Percentiles rank a stretch among this genome's conserved stretches.
phyloP scores from a whole-genome alignment of 2,113 vertebrate species.

The Mohoua ochrocephala region DNA sequence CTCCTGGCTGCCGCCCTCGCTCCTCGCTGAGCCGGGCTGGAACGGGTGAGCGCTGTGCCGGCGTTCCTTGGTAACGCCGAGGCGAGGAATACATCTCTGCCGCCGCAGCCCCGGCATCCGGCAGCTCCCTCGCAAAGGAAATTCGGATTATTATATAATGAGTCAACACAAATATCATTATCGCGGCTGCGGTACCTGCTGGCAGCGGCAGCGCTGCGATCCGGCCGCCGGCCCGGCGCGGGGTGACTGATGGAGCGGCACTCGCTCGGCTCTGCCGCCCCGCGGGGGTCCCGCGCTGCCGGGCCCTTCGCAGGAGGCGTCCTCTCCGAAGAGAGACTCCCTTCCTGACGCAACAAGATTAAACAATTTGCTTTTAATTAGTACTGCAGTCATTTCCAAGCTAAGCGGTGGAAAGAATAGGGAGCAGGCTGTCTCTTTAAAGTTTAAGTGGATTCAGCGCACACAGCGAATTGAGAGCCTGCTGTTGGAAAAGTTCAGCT shows the following conservation, averaged over 20 bases:
- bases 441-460: constrained; percentile 22
- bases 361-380: constrained; percentile 75
- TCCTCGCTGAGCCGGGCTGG: background rate
- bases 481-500: constrained; percentile 34
- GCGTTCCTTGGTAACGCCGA: background rate
- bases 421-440: constrained; percentile 39
- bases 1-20: fast-evolving
- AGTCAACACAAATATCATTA: background rate
- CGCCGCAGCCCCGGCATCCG: background rate
- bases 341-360: constrained; percentile 26
- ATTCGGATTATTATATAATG: background rate
- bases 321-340: background rate
- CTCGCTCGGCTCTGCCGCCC: background rate
- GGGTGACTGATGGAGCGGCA: background rate
- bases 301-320: constrained; percentile 8
- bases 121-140: background rate
- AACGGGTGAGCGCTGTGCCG: fast-evolving
- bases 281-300: background rate
- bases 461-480: background rate
- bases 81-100: background rate
- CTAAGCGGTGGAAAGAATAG: background rate
- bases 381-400: constrained; percentile 41
- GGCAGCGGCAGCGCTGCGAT: background rate
- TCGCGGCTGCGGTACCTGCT: background rate
- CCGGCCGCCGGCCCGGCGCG: background rate